Base-by-base conservation (phyloP, 1,140 invertebrate species). In the Polyergus mexicanus region DNA sequence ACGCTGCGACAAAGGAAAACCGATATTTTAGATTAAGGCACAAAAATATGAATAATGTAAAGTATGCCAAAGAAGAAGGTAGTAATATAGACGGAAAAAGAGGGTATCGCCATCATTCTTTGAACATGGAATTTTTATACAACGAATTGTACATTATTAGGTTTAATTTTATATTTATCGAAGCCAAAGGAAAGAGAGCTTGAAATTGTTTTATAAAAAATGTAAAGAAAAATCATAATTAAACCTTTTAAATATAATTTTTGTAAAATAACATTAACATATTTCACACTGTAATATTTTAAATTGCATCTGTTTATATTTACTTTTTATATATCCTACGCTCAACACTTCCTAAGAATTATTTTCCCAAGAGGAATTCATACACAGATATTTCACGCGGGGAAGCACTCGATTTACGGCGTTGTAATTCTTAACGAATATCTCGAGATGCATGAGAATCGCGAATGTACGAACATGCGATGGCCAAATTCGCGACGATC, bases 31-130 rank as follows among this genome's bases (percentile, higher is more conserved):
- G n/a, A 83, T 83, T 72, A 83, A 74, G 54, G 25, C 28, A 28
- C 38, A 83, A 83, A 54, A 74, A 35, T 83, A 83, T 60, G 68
- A 83, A 47, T 72, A 81, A 81, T 22, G 54, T 44, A 51, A 72
- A 72, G 8, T 16, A 72, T 60, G 19, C 19, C 13, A 1, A 22
- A 16, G 51, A 44, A 58, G 68, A 74, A 58, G 54, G 54, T 22
- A 60, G n/a, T 47, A 60, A 19, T 58, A 47, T 25, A 83, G 22
- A 81, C 1, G n/a, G 35, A 22, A 22, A 28, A 44, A 22, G 10
- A 19, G 16, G 41, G 60, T 74, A 83, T 58, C 58, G 1, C 10
- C 4, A 25, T 16, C 25, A 32, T 35, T 44, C 16, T 74, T 72
- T 25, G 54, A 62, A 4, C 25, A 41, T 44, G 47, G 1, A 19